Conservation (phyloP, 1,140 invertebrate genomes). For the Hyles vespertilio region DNA sequence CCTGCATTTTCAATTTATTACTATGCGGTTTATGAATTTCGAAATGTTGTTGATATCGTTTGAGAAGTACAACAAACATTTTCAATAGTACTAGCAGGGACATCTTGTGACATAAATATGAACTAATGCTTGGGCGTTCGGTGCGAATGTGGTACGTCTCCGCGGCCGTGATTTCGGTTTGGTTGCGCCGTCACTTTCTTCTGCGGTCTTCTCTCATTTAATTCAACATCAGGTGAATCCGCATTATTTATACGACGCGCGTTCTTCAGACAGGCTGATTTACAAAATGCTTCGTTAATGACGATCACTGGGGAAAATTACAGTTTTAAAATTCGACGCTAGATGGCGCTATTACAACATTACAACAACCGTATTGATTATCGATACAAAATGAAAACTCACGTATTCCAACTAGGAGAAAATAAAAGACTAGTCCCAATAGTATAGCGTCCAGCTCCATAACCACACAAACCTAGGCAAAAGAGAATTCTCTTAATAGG, state of each 20-base stretch:
- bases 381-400: constrained; percentile 19
- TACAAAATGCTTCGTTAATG: constrained; percentile 56
- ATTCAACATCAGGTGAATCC: constrained; percentile 36
- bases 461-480: constrained; percentile 2
- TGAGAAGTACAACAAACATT: too few relatives aligned
- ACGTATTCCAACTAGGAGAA: constrained; percentile 41
- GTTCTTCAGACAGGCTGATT: constrained; percentile 41
- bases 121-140: not conserved
- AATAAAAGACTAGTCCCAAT: constrained; percentile 40
- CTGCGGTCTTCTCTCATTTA: constrained; percentile 40
- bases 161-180: constrained; percentile 12
- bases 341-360: constrained; percentile 4
- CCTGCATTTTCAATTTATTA: too few relatives aligned
- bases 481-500: not conserved
- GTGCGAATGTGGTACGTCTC: constrained; percentile 7
- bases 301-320: constrained; percentile 45
- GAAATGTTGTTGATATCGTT: too few relatives aligned
- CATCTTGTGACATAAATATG: constrained; percentile 11
- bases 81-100: constrained; percentile 3
- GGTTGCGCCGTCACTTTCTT: constrained; percentile 6
- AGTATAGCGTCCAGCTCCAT: constrained; percentile 38
- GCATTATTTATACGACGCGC: constrained; percentile 25
- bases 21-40: too few relatives aligned
- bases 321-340: not conserved
- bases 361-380: not conserved